Evolutionary conservation across 2,888 invertebrate genomes (phyloP).

Genomic region (Torymus auratus): DNA sequence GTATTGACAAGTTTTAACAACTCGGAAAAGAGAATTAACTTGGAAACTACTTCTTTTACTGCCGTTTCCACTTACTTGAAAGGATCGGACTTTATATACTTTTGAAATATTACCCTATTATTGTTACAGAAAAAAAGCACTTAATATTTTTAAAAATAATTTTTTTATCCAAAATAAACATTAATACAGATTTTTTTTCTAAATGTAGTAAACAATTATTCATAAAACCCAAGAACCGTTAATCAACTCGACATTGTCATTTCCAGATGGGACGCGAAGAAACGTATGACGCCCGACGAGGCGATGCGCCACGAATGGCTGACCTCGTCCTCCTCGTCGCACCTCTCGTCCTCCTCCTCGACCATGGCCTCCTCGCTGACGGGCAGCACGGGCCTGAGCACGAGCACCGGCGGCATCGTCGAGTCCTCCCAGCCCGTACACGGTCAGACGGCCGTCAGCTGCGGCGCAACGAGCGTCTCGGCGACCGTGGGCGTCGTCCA

Average conservation of each 20-base stretch:
- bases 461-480: conserved; percentile 49
- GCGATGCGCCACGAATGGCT: conserved; percentile 94
- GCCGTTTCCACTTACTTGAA: too few species aligned
- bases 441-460: conserved; percentile 47
- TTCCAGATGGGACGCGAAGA: conserved; percentile 92
- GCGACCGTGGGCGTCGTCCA: conserved; percentile 49
- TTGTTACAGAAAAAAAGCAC: too few species aligned
- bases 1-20: too few species aligned
- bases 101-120: too few species aligned
- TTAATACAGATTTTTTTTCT: too few species aligned
- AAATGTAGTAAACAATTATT: too few species aligned
- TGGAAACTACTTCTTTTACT: background rate
- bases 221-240: too few species aligned
- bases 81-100: too few species aligned
- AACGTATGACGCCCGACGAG: conserved; percentile 93
- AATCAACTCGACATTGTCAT: background rate
- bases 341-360: conserved; percentile 66
- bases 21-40: background rate
- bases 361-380: conserved; percentile 64
- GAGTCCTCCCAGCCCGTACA: conserved; percentile 52
- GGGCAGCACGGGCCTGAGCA: conserved; percentile 66
- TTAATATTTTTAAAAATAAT: too few species aligned
- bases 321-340: conserved; percentile 78
- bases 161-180: too few species aligned
- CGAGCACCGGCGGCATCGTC: conserved; percentile 37